Conservation (phyloP, 2,113 vertebrate genomes). For the Crotalus helleri region DNA sequence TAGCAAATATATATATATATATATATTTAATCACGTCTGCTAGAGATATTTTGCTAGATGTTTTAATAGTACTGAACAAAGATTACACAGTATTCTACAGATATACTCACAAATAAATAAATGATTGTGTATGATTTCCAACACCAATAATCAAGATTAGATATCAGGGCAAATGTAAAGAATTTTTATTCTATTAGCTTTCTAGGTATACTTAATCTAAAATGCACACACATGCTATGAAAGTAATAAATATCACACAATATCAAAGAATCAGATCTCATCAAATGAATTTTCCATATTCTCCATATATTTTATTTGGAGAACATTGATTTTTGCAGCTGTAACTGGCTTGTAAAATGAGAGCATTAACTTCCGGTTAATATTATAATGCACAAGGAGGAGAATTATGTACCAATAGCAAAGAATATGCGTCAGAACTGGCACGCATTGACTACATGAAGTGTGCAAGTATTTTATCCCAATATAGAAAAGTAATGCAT, state of each 20-base stretch:
- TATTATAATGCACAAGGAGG: slow-evolving; percentile 49
- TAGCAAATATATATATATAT: no score
- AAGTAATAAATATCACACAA: slow-evolving; percentile 27
- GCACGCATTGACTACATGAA: slow-evolving; percentile 64
- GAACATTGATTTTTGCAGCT: slow-evolving; percentile 45
- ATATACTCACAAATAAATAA: no score
- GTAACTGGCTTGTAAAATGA: slow-evolving; percentile 48
- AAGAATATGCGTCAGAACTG: slow-evolving; percentile 65
- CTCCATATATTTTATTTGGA: slow-evolving; percentile 17
- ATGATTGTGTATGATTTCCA: neutral
- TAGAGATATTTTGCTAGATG: slow-evolving; percentile 11
- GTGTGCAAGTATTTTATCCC: slow-evolving; percentile 66
- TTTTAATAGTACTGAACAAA: neutral
- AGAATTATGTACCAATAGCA: slow-evolving; percentile 57
- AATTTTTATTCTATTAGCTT: neutral
- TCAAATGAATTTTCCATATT: neutral
- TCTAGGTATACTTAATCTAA: neutral
- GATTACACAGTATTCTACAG: neutral
- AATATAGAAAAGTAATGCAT: slow-evolving; percentile 68
- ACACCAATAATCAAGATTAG: neutral
- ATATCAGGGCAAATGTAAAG: neutral
- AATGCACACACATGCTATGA: slow-evolving; percentile 35
- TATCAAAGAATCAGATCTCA: neutral
- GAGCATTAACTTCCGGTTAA: slow-evolving; percentile 50
- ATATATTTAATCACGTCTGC: neutral